Percentiles rank a stretch among this genome's conserved stretches.
Evolutionary conservation across 2,888 invertebrate genomes (phyloP).

Genomic region (Tillus elongatus): DNA sequence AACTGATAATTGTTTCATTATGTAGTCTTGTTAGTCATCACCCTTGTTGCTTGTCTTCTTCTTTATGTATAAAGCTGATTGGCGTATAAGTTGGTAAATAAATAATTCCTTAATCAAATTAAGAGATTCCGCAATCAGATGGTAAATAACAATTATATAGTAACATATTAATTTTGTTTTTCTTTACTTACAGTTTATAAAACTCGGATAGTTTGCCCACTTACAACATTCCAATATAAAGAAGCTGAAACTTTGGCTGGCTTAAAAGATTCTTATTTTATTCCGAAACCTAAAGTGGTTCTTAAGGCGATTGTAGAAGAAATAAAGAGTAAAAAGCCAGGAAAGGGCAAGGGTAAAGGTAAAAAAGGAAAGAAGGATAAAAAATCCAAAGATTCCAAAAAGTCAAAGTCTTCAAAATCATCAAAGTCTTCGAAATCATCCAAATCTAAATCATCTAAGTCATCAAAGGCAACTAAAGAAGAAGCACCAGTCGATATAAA

Average conservation of each 20-base stretch:
- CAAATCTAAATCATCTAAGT: constrained; percentile 4
- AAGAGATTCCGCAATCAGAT: no score
- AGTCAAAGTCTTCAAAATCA: constrained; percentile 8
- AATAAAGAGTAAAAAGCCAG: constrained; percentile 15
- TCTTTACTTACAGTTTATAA: no score
- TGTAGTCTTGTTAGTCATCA: no score
- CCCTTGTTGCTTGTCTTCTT: no score
- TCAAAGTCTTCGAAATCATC: constrained; percentile 10
- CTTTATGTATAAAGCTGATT: no score
- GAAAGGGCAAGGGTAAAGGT: constrained; percentile 9
- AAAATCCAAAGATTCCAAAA: constrained; percentile 12
- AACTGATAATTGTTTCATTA: no score
- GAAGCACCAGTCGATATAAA: no score
- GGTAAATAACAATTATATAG: no score
- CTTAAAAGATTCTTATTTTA: constrained; percentile 32
- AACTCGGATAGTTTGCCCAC: constrained; percentile 30
- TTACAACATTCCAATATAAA: constrained; percentile 30
- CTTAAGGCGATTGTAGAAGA: constrained; percentile 11
- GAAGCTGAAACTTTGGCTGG: constrained; percentile 32
- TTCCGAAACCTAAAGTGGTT: constrained; percentile 24
- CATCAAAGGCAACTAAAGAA: no score
- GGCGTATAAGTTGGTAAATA: no score
- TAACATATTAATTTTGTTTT: no score
- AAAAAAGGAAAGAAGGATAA: constrained; percentile 12
- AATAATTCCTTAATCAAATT: no score